phyloP scores from a whole-genome alignment of 1,140 invertebrate genomes.

The Calliphora vicina region DNA sequence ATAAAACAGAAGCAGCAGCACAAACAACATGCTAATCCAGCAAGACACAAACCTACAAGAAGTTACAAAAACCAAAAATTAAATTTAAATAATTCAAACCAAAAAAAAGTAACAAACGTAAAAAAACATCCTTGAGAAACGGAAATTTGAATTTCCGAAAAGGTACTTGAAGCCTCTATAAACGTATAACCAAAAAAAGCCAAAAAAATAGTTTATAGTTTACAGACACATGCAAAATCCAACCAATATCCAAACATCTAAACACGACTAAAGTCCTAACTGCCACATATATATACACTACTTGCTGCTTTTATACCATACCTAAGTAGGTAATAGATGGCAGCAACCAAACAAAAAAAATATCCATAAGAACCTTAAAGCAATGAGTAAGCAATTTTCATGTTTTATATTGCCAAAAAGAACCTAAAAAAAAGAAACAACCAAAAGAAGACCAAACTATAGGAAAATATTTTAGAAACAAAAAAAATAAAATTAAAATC shows the following conservation, averaged over 20 bases:
- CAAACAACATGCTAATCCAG: not conserved
- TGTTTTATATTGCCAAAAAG: conserved; percentile 17
- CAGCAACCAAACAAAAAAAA: conserved; percentile 10
- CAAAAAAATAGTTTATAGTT: not conserved
- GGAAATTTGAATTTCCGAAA: conserved; percentile 63
- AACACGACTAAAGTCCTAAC: not conserved
- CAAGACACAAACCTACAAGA: not conserved
- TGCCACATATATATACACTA: not conserved
- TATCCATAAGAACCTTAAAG: conserved; percentile 19
- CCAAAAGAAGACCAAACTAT: not conserved
- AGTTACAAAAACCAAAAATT: not conserved
- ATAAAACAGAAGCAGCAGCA: not conserved
- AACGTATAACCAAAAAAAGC: not conserved
- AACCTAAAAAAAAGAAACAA: not conserved
- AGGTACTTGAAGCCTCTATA: conserved; percentile 40
- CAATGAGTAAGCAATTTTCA: conserved; percentile 31
- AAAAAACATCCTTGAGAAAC: conserved; percentile 55
- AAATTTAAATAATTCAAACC: conserved; percentile 4
- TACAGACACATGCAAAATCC: not conserved
- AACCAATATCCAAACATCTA: not conserved
- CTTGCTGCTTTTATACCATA: not conserved
- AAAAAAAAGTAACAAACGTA: not conserved
- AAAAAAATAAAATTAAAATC: conserved; percentile 4
- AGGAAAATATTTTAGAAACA: not conserved
- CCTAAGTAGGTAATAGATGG: not conserved